These are phyloP conservation scores for Sapayoa aenigma DNA, from an alignment of 2,113 vertebrate species.

Conservation along the genomic window DNA sequence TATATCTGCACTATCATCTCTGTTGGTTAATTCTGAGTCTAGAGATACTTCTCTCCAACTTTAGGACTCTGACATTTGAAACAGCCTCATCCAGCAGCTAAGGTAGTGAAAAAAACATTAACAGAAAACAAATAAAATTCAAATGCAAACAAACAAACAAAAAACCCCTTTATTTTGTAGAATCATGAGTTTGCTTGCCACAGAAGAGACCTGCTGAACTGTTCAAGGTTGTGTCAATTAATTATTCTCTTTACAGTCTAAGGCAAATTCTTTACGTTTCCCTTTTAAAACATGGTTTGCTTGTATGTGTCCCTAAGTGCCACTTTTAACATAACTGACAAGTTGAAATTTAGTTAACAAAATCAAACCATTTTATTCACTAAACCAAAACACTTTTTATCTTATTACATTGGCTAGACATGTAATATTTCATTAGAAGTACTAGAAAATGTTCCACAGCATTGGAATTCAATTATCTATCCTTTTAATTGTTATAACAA, in stretches of 20 bases:
- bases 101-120: background rate
- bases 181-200: background rate
- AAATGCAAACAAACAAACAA: no score
- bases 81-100: background rate
- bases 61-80: background rate
- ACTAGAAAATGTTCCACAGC: background rate
- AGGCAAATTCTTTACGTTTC: background rate
- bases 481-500: background rate
- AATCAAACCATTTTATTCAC: background rate
- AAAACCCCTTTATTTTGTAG: background rate
- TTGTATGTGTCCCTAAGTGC: background rate
- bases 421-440: background rate
- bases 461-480: slow-evolving; percentile 2
- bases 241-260: background rate
- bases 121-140: background rate
- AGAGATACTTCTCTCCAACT: background rate
- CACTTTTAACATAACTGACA: background rate
- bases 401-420: background rate
- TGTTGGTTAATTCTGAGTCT: background rate
- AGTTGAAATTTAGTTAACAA: background rate
- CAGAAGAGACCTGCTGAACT: background rate
- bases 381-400: background rate
- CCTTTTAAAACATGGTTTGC: background rate
- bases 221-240: background rate
- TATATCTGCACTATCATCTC: background rate